These are phyloP conservation scores for Drosophila sp. DNA, from an alignment of 1,140 invertebrate genomes.

Conservation along the genomic window DNA sequence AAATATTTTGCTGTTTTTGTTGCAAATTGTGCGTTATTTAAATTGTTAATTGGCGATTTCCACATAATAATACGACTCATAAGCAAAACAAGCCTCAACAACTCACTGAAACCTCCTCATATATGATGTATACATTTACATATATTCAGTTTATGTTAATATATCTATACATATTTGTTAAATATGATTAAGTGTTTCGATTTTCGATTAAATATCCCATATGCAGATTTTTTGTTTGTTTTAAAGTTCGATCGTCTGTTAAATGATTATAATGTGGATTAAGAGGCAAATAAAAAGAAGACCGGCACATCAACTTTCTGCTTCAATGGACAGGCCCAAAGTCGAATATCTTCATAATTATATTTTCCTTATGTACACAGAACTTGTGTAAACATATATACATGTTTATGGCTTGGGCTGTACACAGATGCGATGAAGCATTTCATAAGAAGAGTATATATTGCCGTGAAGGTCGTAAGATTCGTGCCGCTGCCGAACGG, in stretches of 20 bases:
- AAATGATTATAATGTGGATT: constrained; percentile 59
- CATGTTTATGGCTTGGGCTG: background rate
- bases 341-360: background rate
- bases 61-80: constrained; percentile 40
- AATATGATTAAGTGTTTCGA: constrained; percentile 3
- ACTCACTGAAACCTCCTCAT: background rate
- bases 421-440: constrained; percentile 29
- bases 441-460: constrained; percentile 26
- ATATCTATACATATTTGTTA: too few species aligned
- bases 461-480: constrained; percentile 38
- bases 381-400: constrained; percentile 8
- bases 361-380: background rate
- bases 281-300: constrained; percentile 44
- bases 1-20: constrained; percentile 50
- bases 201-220: background rate
- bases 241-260: constrained; percentile 16
- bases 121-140: constrained; percentile 2
- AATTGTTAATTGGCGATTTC: constrained; percentile 61
- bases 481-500: constrained; percentile 29
- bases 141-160: constrained; percentile 13
- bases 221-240: constrained; percentile 23
- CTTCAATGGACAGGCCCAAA: constrained; percentile 19
- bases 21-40: constrained; percentile 69
- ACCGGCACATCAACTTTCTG: constrained; percentile 25
- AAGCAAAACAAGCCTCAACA: constrained; percentile 21